phyloP scores from a whole-genome alignment of 92 coral and sea anemone species.

The Phenganax stokvisi region DNA sequence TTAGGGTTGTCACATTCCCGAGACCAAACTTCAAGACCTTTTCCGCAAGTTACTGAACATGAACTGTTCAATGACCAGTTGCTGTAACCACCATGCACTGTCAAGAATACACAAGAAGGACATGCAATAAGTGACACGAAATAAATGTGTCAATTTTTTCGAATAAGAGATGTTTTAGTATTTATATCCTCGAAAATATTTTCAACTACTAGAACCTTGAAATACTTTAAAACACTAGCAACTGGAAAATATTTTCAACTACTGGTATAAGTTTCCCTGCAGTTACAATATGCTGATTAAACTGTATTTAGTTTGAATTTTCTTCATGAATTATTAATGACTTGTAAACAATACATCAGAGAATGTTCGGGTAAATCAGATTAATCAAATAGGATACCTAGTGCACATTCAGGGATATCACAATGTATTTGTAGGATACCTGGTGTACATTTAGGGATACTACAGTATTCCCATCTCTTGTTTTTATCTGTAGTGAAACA shows the following conservation, averaged over 20 bases:
- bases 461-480: constrained; percentile 67
- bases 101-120: not conserved
- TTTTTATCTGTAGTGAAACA: constrained; percentile 56
- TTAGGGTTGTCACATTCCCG: constrained; percentile 11
- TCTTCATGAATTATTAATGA: no score
- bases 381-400: not conserved
- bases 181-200: not conserved
- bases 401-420: not conserved
- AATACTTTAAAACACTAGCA: no score
- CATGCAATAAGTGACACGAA: not conserved
- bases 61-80: not conserved
- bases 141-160: not conserved
- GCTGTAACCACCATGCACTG: constrained; percentile 12
- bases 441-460: constrained; percentile 45
- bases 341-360: not conserved
- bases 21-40: not conserved
- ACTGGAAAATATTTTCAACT: no score
- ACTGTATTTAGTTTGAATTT: no score
- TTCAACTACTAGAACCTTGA: no score
- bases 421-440: not conserved
- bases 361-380: not conserved
- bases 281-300: no score
- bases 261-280: no score
- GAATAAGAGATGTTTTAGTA: not conserved
- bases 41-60: constrained; percentile 4